Conservation (phyloP, 1,140 invertebrate genomes). For the Zeugodacus cucurbitae region DNA sequence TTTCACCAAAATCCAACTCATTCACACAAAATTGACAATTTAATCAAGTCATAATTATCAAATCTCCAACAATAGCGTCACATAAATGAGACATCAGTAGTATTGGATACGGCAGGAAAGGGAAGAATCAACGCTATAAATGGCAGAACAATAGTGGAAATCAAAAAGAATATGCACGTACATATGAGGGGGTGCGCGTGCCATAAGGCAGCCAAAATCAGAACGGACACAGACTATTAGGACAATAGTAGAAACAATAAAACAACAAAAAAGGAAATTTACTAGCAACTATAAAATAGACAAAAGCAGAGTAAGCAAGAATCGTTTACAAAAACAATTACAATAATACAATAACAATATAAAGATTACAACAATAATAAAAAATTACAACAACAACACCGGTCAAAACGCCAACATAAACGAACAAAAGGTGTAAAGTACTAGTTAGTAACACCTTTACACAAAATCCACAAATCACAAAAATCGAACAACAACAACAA, state of each 20-base stretch:
- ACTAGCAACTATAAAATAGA: not conserved
- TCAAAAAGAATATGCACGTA: not conserved
- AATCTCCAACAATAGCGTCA: not conserved
- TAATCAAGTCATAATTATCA: constrained; percentile 9
- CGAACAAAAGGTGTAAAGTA: constrained; percentile 22
- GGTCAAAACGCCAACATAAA: not conserved
- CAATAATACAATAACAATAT: not conserved
- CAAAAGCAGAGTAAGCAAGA: not conserved
- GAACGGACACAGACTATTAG: not conserved
- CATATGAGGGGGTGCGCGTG: not conserved
- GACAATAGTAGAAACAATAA: not conserved
- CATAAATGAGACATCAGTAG: not conserved
- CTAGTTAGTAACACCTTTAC: constrained; percentile 17
- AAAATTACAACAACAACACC: not conserved
- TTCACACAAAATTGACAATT: not conserved
- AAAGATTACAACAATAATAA: not conserved
- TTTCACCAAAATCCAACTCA: not conserved
- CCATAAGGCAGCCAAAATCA: not conserved
- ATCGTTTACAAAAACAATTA: not conserved
- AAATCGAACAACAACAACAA: constrained; percentile 1
- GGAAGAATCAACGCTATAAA: not conserved
- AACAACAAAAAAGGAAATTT: too few relatives aligned
- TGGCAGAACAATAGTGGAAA: not conserved
- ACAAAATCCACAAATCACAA: not conserved
- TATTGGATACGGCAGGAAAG: not conserved